Base-by-base conservation (phyloP, 2,888 invertebrate genomes). In the Erebia epiphron region DNA sequence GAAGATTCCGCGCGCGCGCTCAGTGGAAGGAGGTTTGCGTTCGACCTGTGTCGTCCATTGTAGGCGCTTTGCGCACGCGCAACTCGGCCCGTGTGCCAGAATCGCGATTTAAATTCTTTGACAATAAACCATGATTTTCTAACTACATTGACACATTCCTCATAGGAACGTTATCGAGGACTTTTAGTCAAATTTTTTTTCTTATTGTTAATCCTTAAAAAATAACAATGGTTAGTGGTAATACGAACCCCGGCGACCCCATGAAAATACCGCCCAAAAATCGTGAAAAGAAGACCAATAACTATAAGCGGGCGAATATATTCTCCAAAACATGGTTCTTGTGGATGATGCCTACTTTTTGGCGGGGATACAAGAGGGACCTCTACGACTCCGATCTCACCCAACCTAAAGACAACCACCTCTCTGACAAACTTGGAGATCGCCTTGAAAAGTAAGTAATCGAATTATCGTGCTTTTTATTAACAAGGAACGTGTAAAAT, bases 371-470 rank as follows among this genome's bases (percentile, higher is more conserved):
- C 80, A 94, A 93, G 82, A 90, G 94, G 78, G 95, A 95, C 77
- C 91, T 97, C 49, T 95, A 94, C 80, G 93, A 95, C 70, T 87
- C 95, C 57, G 97, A 97, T 87, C 92, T 97, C 74, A 96, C 96
- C 49, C 93, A 95, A 80, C 95, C 96, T 18, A 93, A 97, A 74
- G 94, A 95, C 57, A 94, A 93, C 79, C 97, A 97, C 80, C 91
- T 91, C 73, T 96, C 96, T 0, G 92, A 94, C 75, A 86, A 89
- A 78, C 91, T 96, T 52, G 96, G 96, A n/a, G 94, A 95, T 75
- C 94, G 93, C 74, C 89, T 96, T 7, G 94, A 95, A 81, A 92
- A 87, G 95, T 95, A 86, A 93, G 93, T 89, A 70, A 49, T 18
- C 13, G 41, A 35, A 64, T 52, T n/a, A n/a, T n/a, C 41, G 7